These are phyloP conservation scores for Nysson spinosus DNA, from an alignment of 2,888 invertebrate genomes.

Conservation along the genomic window DNA sequence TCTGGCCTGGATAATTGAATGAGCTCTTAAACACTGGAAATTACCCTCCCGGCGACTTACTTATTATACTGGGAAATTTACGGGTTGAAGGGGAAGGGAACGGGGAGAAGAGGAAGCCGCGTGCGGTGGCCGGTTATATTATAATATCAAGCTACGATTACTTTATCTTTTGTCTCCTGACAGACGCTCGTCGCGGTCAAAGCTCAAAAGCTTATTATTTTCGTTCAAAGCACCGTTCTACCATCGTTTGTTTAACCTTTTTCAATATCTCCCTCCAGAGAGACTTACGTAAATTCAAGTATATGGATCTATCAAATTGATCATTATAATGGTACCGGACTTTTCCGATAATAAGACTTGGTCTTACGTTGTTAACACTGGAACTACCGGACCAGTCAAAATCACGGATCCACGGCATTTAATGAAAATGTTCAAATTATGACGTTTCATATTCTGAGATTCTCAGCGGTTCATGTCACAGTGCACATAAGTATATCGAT, in stretches of 20 bases:
- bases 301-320: too few species aligned
- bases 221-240: conserved; percentile 49
- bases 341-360: too few species aligned
- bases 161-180: conserved; percentile 70
- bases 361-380: too few species aligned
- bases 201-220: conserved; percentile 68
- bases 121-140: conserved; percentile 67
- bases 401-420: too few species aligned
- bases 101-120: conserved; percentile 37
- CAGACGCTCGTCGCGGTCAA: conserved; percentile 58
- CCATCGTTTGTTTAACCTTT: neutral
- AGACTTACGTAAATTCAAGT: neutral
- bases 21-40: conserved; percentile 73
- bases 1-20: conserved; percentile 72
- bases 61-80: conserved; percentile 63
- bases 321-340: too few species aligned
- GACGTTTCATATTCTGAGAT: too few species aligned
- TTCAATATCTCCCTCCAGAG: neutral
- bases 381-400: too few species aligned
- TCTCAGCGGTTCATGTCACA: too few species aligned
- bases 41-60: conserved; percentile 73
- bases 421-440: too few species aligned
- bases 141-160: conserved; percentile 74
- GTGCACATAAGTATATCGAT: too few species aligned
- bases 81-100: conserved; percentile 27